Conservation (phyloP, 2,888 invertebrate species). For the Platynereis dumerilii region DNA sequence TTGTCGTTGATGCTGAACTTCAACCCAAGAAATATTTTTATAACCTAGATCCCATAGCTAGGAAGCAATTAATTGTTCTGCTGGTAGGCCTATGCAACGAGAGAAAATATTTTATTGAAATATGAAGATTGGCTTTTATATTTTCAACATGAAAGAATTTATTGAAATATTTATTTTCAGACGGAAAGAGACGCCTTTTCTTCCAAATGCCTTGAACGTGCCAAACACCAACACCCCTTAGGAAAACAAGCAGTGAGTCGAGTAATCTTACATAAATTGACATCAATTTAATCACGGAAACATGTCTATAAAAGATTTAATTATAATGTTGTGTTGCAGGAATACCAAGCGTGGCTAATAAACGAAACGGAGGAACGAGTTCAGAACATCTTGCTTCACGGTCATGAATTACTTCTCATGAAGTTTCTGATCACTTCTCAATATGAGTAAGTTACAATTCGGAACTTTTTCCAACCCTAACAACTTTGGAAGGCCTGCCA, state of each 20-base stretch:
- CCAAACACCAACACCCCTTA: conserved; percentile 29
- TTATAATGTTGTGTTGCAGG: conserved; percentile 30
- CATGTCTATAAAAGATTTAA: too few relatives aligned
- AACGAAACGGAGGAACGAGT: conserved; percentile 33
- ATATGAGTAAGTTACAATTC: conserved; percentile 34
- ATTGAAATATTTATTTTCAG: too few relatives aligned
- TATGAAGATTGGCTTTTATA: too few relatives aligned
- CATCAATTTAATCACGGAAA: too few relatives aligned
- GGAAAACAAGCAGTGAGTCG: conserved; percentile 30
- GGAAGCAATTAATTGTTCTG: too few relatives aligned
- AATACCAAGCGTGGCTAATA: conserved; percentile 38
- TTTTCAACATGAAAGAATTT: too few relatives aligned
- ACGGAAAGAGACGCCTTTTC: conserved; percentile 4
- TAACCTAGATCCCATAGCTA: too few relatives aligned
- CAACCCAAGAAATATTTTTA: too few relatives aligned
- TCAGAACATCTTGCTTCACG: conserved; percentile 23
- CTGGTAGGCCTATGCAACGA: too few relatives aligned
- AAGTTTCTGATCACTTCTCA: conserved; percentile 41
- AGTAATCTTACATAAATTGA: too few relatives aligned
- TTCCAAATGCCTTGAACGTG: conserved; percentile 17
- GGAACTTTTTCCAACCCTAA: not conserved
- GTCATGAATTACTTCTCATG: conserved; percentile 38
- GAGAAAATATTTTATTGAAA: too few relatives aligned
- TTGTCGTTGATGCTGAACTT: too few relatives aligned
- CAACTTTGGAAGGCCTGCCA: not conserved